Conservation (phyloP, 2,113 vertebrate species). For the Plotosus lineatus region DNA sequence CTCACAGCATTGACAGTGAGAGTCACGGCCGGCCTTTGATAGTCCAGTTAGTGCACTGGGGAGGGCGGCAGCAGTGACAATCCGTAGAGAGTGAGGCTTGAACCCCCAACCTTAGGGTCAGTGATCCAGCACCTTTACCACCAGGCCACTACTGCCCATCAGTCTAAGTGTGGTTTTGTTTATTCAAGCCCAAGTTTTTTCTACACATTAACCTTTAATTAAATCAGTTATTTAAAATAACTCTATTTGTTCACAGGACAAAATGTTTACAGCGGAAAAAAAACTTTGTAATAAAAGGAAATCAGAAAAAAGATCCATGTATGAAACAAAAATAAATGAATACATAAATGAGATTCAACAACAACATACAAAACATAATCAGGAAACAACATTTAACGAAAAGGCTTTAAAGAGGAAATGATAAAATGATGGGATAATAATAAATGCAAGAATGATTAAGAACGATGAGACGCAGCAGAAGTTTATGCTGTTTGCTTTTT, state of each 20-base stretch:
- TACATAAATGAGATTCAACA: neutral
- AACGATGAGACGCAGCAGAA: neutral
- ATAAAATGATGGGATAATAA: slow-evolving; percentile 10
- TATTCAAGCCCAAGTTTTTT: slow-evolving; percentile 23
- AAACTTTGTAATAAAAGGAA: neutral
- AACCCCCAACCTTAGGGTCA: too few relatives aligned
- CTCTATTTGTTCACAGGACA: neutral
- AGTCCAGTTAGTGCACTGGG: too few relatives aligned
- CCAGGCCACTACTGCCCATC: too few relatives aligned
- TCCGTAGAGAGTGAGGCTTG: too few relatives aligned
- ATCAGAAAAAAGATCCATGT: neutral
- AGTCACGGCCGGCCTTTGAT: too few relatives aligned
- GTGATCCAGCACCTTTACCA: too few relatives aligned
- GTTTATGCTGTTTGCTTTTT: slow-evolving; percentile 5
- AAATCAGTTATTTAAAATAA: neutral
- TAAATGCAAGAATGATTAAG: slow-evolving; percentile 6
- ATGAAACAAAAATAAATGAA: neutral
- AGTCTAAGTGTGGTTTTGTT: slow-evolving; percentile 27
- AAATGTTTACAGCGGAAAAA: neutral
- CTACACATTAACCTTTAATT: slow-evolving; percentile 15
- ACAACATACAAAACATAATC: neutral
- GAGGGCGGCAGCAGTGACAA: too few relatives aligned
- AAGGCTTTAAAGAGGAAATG: neutral
- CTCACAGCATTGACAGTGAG: too few relatives aligned
- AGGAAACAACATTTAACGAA: neutral